Evolutionary conservation across 2,113 vertebrate genomes (phyloP).

Genomic region (Strigops habroptila): DNA sequence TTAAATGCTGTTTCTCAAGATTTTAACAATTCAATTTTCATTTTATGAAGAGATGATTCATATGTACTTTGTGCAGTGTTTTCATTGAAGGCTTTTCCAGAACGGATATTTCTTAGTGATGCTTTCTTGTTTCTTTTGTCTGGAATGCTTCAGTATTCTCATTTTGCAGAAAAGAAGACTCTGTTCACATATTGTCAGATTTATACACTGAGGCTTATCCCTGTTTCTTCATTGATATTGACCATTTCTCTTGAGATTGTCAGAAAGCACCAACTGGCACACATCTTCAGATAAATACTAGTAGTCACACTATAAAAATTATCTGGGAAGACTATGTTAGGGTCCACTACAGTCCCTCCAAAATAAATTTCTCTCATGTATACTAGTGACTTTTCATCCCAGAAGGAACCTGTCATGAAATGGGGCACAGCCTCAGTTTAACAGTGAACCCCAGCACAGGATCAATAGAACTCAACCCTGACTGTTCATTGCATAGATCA

Average conservation of each 20-base stretch:
- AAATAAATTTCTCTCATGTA: background rate
- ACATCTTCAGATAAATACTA: background rate
- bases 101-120: background rate
- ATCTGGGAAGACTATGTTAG: background rate
- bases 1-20: background rate
- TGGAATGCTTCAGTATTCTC: background rate
- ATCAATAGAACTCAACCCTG: background rate
- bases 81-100: background rate
- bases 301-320: background rate
- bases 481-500: background rate
- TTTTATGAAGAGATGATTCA: background rate
- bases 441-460: background rate
- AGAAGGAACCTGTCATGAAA: background rate
- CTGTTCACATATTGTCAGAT: background rate
- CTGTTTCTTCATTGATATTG: background rate
- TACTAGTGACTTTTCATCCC: background rate
- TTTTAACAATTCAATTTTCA: background rate
- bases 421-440: background rate
- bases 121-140: background rate
- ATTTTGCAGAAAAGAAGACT: background rate
- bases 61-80: background rate
- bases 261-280: background rate
- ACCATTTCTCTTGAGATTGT: background rate
- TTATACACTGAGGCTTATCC: background rate
- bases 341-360: background rate